Evolutionary conservation across 1,140 invertebrate genomes (phyloP).

Genomic region (Conopomorpha cramerella): DNA sequence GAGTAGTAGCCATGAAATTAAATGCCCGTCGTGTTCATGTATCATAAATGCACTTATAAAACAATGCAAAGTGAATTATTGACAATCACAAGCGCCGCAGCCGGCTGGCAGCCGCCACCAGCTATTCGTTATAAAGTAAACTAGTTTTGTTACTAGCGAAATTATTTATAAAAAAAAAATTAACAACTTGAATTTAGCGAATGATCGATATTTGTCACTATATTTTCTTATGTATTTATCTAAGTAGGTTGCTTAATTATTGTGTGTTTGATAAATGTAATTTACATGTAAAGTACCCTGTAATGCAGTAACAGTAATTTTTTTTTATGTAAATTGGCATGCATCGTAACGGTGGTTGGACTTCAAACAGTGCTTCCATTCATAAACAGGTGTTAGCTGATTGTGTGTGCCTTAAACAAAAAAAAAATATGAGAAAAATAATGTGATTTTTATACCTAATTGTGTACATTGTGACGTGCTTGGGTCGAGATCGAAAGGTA

Average conservation of each 20-base stretch:
- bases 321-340: neutral
- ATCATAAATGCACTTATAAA: too few species aligned
- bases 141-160: slow-evolving; percentile 59
- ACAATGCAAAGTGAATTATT: too few species aligned
- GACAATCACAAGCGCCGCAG: too few species aligned
- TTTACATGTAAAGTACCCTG: slow-evolving; percentile 36
- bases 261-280: slow-evolving; percentile 51
- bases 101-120: too few species aligned
- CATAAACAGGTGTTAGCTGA: slow-evolving; percentile 23
- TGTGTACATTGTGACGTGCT: too few species aligned
- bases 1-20: too few species aligned
- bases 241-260: slow-evolving; percentile 37
- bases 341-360: slow-evolving; percentile 6
- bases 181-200: slow-evolving; percentile 44
- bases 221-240: slow-evolving; percentile 61
- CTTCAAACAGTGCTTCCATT: slow-evolving; percentile 29
- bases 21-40: too few species aligned
- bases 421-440: too few species aligned
- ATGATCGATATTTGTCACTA: slow-evolving; percentile 38
- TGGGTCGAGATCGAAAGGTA: too few species aligned
- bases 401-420: slow-evolving; percentile 33
- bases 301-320: too few species aligned
- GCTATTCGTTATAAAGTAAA: slow-evolving; percentile 43
- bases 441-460: slow-evolving; percentile 22
- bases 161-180: slow-evolving; percentile 60